phyloP scores from a whole-genome alignment of 2,113 vertebrate genomes.

The Danionella cerebrum region DNA sequence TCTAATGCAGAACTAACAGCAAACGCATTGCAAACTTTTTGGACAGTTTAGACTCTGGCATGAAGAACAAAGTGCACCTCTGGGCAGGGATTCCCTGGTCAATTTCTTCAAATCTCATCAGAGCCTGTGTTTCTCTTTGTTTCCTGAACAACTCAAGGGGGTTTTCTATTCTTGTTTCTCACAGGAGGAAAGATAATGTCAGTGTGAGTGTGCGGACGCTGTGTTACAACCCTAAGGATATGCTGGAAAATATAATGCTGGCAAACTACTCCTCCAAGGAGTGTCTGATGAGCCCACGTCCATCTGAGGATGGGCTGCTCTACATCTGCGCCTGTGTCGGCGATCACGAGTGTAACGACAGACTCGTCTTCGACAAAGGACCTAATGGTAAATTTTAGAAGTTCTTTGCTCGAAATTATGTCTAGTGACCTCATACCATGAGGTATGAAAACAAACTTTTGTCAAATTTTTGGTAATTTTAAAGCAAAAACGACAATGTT shows the following conservation, averaged over 20 bases:
- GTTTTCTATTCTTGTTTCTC: not conserved
- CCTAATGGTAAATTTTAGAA: conserved; percentile 67
- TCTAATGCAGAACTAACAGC: conserved; percentile 30
- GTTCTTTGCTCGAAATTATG: too few species aligned
- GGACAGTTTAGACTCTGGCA: conserved; percentile 31
- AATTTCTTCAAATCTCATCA: not conserved
- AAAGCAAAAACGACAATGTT: too few species aligned
- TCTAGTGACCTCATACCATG: too few species aligned
- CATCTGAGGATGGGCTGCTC: conserved; percentile 50
- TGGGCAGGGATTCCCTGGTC: conserved; percentile 25
- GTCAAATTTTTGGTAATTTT: too few species aligned
- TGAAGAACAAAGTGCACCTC: conserved; percentile 27
- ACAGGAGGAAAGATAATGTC: conserved; percentile 78
- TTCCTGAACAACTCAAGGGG: not conserved
- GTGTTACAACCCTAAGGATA: conserved; percentile 72
- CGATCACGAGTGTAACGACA: conserved; percentile 81
- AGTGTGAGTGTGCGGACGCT: conserved; percentile 71
- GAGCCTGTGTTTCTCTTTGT: not conserved
- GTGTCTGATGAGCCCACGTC: conserved; percentile 72
- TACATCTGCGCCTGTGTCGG: conserved; percentile 75
- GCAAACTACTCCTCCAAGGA: conserved; percentile 70
- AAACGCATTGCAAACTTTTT: conserved; percentile 34
- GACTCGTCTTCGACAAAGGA: conserved; percentile 75
- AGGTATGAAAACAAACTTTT: too few species aligned
- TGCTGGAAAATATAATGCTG: conserved; percentile 72